phyloP scores from a whole-genome alignment of 2,113 vertebrate species.

The Mormyrus lacerda region DNA sequence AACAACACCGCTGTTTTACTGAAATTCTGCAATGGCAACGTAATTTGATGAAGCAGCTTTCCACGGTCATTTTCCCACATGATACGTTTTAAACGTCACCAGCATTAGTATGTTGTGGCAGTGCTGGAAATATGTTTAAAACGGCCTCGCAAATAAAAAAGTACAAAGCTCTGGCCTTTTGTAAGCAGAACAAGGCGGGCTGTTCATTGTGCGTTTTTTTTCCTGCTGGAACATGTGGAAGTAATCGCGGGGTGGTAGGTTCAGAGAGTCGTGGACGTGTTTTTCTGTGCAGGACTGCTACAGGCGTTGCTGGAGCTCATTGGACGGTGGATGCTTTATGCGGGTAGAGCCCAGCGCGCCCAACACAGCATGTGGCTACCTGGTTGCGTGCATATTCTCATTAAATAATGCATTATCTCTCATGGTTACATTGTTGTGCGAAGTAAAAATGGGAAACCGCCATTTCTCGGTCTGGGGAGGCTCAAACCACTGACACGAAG shows the following conservation, averaged over 20 bases:
- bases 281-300: slow-evolving; percentile 30
- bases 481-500: background rate
- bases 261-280: slow-evolving; percentile 52
- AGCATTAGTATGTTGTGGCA: background rate
- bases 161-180: background rate
- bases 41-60: background rate
- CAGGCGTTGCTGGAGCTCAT: slow-evolving; percentile 10
- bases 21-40: background rate
- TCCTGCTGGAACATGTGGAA: slow-evolving; percentile 89
- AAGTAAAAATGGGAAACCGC: background rate
- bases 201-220: slow-evolving; percentile 57
- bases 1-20: background rate
- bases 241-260: slow-evolving; percentile 68
- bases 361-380: background rate
- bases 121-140: background rate
- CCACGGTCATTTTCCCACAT: background rate
- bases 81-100: background rate
- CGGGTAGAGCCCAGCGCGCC: slow-evolving; percentile 1
- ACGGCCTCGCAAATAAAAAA: background rate
- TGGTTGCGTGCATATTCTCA: background rate
- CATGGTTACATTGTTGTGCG: background rate
- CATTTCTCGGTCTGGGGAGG: background rate
- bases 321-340: background rate
- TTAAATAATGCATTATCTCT: background rate
- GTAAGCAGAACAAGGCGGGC: slow-evolving; percentile 2